Conservation (phyloP, 2,797 vertebrate species). For the Eulemur coronatus region DNA sequence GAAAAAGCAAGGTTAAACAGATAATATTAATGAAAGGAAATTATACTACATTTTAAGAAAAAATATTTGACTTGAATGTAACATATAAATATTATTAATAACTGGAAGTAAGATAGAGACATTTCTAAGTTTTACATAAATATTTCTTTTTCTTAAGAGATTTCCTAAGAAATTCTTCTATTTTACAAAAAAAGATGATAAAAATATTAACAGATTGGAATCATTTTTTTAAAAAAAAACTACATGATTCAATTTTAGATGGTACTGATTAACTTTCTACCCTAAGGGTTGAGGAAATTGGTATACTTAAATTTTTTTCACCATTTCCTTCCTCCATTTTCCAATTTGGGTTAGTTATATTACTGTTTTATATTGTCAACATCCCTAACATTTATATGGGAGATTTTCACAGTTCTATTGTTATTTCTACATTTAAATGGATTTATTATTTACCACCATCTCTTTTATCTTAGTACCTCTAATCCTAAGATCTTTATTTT, state of each 20-base stretch:
- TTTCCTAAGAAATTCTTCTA: background rate
- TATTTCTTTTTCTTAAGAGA: background rate
- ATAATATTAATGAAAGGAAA: constrained; percentile 15
- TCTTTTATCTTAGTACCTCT: background rate
- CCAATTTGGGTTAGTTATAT: background rate
- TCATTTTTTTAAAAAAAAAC: background rate
- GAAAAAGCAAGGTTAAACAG: background rate
- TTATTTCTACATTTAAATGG: constrained; percentile 7
- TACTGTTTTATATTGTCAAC: background rate
- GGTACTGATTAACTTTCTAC: background rate
- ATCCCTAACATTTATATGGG: background rate
- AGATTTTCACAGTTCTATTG: background rate
- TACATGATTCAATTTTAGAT: constrained; percentile 16
- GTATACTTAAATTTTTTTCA: background rate
- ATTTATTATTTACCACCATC: background rate
- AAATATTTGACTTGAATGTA: constrained; percentile 23
- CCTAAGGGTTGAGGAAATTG: background rate
- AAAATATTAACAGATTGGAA: background rate
- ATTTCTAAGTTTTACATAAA: background rate
- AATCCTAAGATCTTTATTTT: background rate
- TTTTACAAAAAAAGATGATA: background rate
- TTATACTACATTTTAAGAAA: background rate
- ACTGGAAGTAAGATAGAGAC: background rate
- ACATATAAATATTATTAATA: constrained; percentile 7
- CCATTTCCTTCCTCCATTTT: background rate